Conservation (phyloP, 2,797 vertebrate species). For the Pristis pectinata region DNA sequence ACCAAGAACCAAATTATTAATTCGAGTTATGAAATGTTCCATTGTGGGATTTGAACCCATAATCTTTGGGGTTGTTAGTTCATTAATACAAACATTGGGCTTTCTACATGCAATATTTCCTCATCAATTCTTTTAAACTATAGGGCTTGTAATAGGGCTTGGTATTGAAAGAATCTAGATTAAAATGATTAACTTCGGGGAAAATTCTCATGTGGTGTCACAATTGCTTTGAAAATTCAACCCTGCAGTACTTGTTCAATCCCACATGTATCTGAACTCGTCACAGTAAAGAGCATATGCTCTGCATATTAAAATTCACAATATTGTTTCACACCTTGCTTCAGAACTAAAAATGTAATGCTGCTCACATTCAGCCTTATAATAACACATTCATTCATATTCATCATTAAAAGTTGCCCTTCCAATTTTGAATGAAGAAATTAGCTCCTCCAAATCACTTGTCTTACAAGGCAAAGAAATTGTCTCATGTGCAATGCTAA, state of each 20-base stretch:
- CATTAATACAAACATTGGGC: neutral
- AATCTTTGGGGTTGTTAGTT: neutral
- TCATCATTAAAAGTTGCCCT: slow-evolving; percentile 20
- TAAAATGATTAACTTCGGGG: neutral
- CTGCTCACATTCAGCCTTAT: slow-evolving; percentile 22
- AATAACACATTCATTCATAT: slow-evolving; percentile 32
- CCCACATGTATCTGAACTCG: neutral
- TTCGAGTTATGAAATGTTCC: neutral
- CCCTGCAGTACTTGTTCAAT: neutral
- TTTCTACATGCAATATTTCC: neutral
- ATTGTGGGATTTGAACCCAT: no score
- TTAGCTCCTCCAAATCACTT: slow-evolving; percentile 32
- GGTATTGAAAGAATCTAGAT: neutral
- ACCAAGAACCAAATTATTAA: neutral
- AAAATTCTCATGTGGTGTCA: neutral
- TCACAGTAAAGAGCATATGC: neutral
- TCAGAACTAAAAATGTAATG: neutral
- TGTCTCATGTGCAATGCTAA: neutral
- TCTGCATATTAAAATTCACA: neutral
- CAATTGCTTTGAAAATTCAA: neutral
- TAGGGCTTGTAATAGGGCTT: neutral
- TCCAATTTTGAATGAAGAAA: slow-evolving; percentile 32
- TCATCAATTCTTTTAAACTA: neutral
- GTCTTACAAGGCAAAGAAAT: slow-evolving; percentile 20
- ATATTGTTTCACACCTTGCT: neutral